Conservation (phyloP, 1,140 invertebrate species). For the Zelostemma sp. region DNA sequence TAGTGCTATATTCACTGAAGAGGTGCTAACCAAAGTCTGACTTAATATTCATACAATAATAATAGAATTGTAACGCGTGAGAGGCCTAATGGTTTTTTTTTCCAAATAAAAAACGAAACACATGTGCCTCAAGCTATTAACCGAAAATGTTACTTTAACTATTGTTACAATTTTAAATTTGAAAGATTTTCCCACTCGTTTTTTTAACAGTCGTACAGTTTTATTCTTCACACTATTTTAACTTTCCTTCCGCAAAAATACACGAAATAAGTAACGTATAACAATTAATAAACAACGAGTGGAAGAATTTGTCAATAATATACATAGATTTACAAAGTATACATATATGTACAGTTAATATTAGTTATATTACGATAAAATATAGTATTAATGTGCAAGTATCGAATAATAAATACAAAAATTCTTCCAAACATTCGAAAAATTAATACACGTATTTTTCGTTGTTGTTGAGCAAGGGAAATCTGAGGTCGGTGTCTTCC, state of each 20-base stretch:
- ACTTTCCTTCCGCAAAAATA: no score
- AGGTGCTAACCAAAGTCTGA: slow-evolving; percentile 44
- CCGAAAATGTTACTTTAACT: neutral
- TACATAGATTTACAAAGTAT: neutral
- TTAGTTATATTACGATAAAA: neutral
- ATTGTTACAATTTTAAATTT: neutral
- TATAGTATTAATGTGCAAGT: slow-evolving; percentile 1
- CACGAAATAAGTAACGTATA: no score
- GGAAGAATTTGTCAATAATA: neutral
- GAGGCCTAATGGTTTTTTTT: slow-evolving; percentile 2
- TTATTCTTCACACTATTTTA: neutral
- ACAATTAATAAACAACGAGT: neutral
- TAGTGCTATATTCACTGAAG: slow-evolving; percentile 12
- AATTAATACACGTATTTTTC: neutral
- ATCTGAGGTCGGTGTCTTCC: slow-evolving; percentile 71
- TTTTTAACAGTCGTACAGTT: neutral
- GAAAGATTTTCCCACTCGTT: neutral
- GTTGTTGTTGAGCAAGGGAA: slow-evolving; percentile 62
- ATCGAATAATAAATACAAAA: neutral
- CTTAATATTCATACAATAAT: slow-evolving; percentile 9
- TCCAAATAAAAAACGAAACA: neutral
- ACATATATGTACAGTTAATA: neutral
- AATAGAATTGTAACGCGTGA: neutral
- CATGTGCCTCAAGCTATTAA: neutral
- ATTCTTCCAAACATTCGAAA: neutral